Base-by-base conservation (phyloP, 2,113 vertebrate genomes). In the Tamias sibiricus region DNA sequence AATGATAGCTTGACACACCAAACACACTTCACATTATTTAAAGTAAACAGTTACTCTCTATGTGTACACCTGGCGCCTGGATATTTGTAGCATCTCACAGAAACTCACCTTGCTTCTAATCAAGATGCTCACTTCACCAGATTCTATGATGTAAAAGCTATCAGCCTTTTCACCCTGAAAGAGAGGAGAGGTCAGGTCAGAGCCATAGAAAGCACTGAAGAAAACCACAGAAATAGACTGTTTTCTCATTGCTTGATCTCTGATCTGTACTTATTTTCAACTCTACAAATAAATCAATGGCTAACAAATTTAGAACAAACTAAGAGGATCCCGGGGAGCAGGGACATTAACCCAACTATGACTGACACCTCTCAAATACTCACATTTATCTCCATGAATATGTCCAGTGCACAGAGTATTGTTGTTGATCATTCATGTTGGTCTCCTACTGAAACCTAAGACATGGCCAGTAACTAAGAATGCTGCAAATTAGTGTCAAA, bases 51-150 rank as follows among this genome's bases (percentile, higher is more conserved):
- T 69, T 37, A 83, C 47, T 57, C 79, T 68, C 54, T 74, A 30
- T 49, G 85, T 20, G 2, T 9, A n/a, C 16, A 75, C 1, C 28
- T 49, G 66, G 71, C 59, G 79, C n/a, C 52, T 77, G 44, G 52
- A 35, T 75, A 69, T 82, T 68, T 49, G 49, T 4, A 75, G 14
- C 10, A 49, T 9, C 11, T 44, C 44, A 11, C 62, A 77, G 22
- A 59, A 92, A 98, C 98, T 98, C 95, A 99, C 99, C 98, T 99
- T 99, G 97, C 98, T 99, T 98, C 95, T 99, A 95, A 99, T 99
- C 98, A 99, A 99, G 98, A 99, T 99, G 98, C 99, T 99, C 96
- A 99, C 99, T 96, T 99, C 99, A 14, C 99, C 99, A 7, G 99
- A 99, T 96, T 99, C 99, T 97, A 99, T 99, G 72, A 99, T 98